Conservation (phyloP, 2,797 vertebrate genomes). For the Clarias fuscus region DNA sequence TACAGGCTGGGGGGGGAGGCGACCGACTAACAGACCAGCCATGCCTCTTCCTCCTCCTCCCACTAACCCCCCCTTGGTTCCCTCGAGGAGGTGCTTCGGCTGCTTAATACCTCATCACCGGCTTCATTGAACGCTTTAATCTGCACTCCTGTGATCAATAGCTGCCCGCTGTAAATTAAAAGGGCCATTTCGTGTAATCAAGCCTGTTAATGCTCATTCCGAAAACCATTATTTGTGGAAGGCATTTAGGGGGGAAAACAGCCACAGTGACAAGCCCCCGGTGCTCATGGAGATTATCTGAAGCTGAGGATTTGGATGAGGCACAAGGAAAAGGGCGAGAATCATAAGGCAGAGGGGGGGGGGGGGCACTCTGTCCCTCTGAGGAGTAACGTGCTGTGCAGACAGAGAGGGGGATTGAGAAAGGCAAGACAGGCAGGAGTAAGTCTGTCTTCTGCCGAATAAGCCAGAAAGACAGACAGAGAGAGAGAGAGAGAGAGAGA, state of each 20-base stretch:
- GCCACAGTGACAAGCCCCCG: slow-evolving; percentile 80
- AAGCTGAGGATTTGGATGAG: slow-evolving; percentile 70
- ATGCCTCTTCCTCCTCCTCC: slow-evolving; percentile 71
- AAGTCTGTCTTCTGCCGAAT: slow-evolving; percentile 41
- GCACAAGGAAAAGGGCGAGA: slow-evolving; percentile 55
- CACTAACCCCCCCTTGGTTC: slow-evolving; percentile 57
- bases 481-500: slow-evolving; percentile 20
- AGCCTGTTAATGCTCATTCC: slow-evolving; percentile 98
- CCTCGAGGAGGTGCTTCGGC: slow-evolving; percentile 92
- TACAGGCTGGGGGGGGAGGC: slow-evolving; percentile 76
- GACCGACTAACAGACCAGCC: slow-evolving; percentile 52
- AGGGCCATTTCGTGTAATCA: slow-evolving; percentile 99
- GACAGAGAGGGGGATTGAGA: slow-evolving; percentile 57
- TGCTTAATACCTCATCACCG: slow-evolving; percentile 99
- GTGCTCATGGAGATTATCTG: slow-evolving; percentile 75
- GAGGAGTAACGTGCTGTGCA: slow-evolving; percentile 55
- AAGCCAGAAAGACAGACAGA: slow-evolving; percentile 41
- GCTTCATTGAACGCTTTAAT: slow-evolving; percentile 99
- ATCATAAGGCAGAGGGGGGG: neutral
- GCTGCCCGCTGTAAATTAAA: slow-evolving; percentile 99
- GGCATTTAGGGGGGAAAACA: slow-evolving; percentile 91
- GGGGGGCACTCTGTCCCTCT: slow-evolving; percentile 43
- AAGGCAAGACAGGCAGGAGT: slow-evolving; percentile 46
- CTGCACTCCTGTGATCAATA: slow-evolving; percentile 99
- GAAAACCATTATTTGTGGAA: slow-evolving; percentile 99